These are phyloP conservation scores for Leptosomus discolor DNA, from an alignment of 2,113 vertebrate genomes.

Conservation along the genomic window DNA sequence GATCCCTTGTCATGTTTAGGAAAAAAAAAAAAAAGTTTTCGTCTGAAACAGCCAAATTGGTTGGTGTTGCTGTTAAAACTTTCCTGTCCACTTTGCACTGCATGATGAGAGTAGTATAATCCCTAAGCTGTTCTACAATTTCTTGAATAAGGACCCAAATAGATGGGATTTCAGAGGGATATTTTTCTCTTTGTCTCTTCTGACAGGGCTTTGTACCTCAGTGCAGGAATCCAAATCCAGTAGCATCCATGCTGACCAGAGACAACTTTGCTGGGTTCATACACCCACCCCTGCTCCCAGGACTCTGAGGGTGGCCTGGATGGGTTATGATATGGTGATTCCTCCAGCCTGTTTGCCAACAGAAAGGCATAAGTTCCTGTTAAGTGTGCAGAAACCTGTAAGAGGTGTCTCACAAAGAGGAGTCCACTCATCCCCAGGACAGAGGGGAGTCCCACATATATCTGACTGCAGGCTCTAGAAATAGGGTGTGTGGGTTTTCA, in stretches of 20 bases:
- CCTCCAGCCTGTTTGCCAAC: not conserved
- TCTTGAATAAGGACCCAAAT: not conserved
- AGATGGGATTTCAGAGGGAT: slow-evolving; percentile 4
- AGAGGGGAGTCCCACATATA: not conserved
- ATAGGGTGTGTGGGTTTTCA: not conserved
- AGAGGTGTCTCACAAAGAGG: not conserved
- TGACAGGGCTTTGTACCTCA: slow-evolving; percentile 14
- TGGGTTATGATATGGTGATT: not conserved
- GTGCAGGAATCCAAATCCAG: slow-evolving; percentile 17
- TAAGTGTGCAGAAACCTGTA: not conserved
- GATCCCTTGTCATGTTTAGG: not conserved
- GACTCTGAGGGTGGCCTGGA: not conserved
- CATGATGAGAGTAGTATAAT: not conserved
- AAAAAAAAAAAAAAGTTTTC: not conserved
- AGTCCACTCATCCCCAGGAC: not conserved
- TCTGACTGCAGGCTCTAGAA: not conserved
- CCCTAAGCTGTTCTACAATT: not conserved
- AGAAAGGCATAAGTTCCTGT: not conserved
- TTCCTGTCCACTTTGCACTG: not conserved
- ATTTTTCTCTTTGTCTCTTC: slow-evolving; percentile 8
- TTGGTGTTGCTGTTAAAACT: not conserved
- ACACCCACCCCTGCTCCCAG: not conserved
- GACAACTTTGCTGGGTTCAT: not conserved
- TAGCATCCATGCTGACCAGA: not conserved
- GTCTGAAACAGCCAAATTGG: not conserved